Evolutionary conservation across 2,888 invertebrate genomes (phyloP), one percentile per base, ranked within the genome.

Genomic region (Emmelina monodactyla): DNA sequence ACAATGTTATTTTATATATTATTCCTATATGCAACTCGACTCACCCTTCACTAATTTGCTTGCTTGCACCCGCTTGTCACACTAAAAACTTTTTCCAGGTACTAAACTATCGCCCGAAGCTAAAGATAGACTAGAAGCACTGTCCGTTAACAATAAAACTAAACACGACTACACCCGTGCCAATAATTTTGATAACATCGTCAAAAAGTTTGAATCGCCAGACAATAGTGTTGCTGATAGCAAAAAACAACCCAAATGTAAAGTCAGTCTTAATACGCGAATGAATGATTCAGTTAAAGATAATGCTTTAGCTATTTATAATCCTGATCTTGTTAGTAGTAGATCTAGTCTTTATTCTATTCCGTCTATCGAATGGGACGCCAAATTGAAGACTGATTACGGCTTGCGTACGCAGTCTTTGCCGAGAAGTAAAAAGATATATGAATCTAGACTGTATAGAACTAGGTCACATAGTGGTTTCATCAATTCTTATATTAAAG

Each of bases 391-490:
- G 39, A 58, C 57, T 0, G 68, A 75, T 3, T 59, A 52, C 28
- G 49, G 42, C 0, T 44, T 56, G 2, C 51, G 63, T 16, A 64
- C 70, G 2, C 49, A 59, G 16, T 73, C 78, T 1, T 44, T 75
- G 3, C 63, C 72, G 0, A 51, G 44, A 31, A 33, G 37, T 1
- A 51, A 34, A 10, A 39, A 38, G 2, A 34, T 28, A 4, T 22
- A 34, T 1, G 38, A 35, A 6, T 14, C 12, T 29, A 58, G 42
- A 6, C 39, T 76, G 2, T 76, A 62, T 31, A 62, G 81, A 31
- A 80, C 75, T 0, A 55, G 62, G 14, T 79, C 79, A 0, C 69
- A 76, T 32, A 56, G 73, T 13, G 73, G 79, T 2, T 79, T 78
- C 35, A 50, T 78, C 0, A 78, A 78, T 45, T 53, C 68, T 0